Evolutionary conservation across 2,113 vertebrate genomes (phyloP).

Genomic region (Cheilinus undulatus): DNA sequence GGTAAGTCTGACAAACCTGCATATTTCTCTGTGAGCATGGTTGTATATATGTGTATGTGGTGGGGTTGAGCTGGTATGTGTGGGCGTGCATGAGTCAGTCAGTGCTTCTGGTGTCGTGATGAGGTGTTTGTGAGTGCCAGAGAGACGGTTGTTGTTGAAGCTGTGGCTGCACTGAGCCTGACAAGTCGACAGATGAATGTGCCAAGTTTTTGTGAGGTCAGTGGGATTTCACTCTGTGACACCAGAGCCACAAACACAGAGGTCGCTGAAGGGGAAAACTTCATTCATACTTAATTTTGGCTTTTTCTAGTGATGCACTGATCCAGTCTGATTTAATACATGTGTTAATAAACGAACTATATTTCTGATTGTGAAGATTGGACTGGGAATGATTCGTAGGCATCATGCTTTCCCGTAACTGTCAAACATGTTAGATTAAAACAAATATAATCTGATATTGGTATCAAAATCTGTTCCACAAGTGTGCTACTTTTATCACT

Average conservation of each 20-base stretch:
- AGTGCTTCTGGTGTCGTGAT: slow-evolving; percentile 17
- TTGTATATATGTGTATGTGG: neutral
- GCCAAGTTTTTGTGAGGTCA: slow-evolving; percentile 17
- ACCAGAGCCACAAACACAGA: slow-evolving; percentile 6
- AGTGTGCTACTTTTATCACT: too few relatives aligned
- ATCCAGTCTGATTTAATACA: too few relatives aligned
- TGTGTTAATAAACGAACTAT: too few relatives aligned
- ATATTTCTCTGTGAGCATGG: neutral
- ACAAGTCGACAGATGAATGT: slow-evolving; percentile 7
- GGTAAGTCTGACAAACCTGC: slow-evolving; percentile 78
- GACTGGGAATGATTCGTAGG: too few relatives aligned
- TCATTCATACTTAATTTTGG: slow-evolving; percentile 33
- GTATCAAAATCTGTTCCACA: too few relatives aligned
- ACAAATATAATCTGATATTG: too few relatives aligned
- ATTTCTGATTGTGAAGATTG: too few relatives aligned
- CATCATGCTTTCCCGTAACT: too few relatives aligned
- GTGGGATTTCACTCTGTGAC: slow-evolving; percentile 1
- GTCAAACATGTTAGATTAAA: too few relatives aligned
- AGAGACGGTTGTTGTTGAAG: neutral
- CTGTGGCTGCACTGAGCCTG: slow-evolving; percentile 3
- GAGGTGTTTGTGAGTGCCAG: slow-evolving; percentile 22
- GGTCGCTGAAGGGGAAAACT: neutral
- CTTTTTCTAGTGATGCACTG: neutral
- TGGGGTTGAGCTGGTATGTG: slow-evolving; percentile 4
- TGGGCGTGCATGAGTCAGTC: slow-evolving; percentile 62